Evolutionary conservation across 2,888 invertebrate species (phyloP).

Genomic region (Monochamus alternatus): DNA sequence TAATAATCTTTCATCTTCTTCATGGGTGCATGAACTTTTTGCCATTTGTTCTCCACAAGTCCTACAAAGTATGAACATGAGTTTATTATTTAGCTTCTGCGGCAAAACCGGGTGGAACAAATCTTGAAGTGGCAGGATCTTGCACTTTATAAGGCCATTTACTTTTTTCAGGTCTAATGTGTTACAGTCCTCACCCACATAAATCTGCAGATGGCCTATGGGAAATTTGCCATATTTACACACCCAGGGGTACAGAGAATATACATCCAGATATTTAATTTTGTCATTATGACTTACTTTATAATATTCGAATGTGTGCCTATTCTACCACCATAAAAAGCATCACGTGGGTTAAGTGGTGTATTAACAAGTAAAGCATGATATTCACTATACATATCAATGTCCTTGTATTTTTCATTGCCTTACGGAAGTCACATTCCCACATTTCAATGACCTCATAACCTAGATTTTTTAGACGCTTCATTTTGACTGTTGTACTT

Average conservation of each 20-base stretch:
- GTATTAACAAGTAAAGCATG: background rate
- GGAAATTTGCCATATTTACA: background rate
- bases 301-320: background rate
- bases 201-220: background rate
- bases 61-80: constrained; percentile 65
- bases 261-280: background rate
- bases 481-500: no score
- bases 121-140: constrained; percentile 46
- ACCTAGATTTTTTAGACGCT: no score
- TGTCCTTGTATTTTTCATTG: background rate
- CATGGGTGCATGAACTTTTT: constrained; percentile 59
- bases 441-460: background rate
- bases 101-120: constrained; percentile 51
- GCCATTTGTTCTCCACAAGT: constrained; percentile 58
- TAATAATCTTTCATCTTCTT: constrained; percentile 30
- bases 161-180: constrained; percentile 36
- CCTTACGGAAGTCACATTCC: background rate
- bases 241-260: background rate
- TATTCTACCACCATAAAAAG: background rate
- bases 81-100: constrained; percentile 46
- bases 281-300: background rate
- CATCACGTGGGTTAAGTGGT: background rate
- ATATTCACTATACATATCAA: background rate
- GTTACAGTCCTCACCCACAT: constrained; percentile 44
- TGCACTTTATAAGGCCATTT: constrained; percentile 46